Evolutionary conservation across 2,888 invertebrate species (phyloP).

Genomic region (Ernsta delagoae): DNA sequence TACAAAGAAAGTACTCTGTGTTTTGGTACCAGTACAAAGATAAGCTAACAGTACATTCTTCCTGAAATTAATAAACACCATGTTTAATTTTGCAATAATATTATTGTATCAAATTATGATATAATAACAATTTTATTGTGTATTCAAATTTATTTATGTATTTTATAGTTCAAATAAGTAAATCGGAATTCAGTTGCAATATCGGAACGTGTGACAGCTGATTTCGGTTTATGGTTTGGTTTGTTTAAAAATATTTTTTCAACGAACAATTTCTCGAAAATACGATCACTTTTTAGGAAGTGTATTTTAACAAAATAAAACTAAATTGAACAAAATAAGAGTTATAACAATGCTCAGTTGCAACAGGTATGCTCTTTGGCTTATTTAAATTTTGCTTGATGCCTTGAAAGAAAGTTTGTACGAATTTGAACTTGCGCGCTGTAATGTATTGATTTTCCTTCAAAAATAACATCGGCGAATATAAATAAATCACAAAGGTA

Average conservation of each 20-base stretch:
- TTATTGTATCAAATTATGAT: no score
- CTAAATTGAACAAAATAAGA: background rate
- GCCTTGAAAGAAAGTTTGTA: background rate
- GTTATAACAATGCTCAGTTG: constrained; percentile 22
- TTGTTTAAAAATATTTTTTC: constrained; percentile 43
- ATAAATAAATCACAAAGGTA: constrained; percentile 81
- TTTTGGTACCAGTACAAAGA: no score
- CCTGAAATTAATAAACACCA: no score
- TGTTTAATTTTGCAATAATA: no score
- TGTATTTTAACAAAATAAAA: background rate
- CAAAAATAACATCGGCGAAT: constrained; percentile 78
- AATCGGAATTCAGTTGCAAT: background rate
- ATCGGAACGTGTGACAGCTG: constrained; percentile 42
- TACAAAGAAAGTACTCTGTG: no score
- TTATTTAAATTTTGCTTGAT: constrained; percentile 1
- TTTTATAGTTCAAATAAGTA: no score
- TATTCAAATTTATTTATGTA: no score
- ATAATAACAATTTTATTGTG: no score
- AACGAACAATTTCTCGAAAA: constrained; percentile 33
- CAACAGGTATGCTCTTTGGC: constrained; percentile 2
- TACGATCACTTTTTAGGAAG: constrained; percentile 20
- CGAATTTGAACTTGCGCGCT: constrained; percentile 79
- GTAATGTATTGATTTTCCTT: constrained; percentile 80
- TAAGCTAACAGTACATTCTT: no score
- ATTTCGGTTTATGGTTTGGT: constrained; percentile 40